Evolutionary conservation across 2,113 vertebrate genomes (phyloP).

Genomic region (Rhegmatorhina hoffmannsi): DNA sequence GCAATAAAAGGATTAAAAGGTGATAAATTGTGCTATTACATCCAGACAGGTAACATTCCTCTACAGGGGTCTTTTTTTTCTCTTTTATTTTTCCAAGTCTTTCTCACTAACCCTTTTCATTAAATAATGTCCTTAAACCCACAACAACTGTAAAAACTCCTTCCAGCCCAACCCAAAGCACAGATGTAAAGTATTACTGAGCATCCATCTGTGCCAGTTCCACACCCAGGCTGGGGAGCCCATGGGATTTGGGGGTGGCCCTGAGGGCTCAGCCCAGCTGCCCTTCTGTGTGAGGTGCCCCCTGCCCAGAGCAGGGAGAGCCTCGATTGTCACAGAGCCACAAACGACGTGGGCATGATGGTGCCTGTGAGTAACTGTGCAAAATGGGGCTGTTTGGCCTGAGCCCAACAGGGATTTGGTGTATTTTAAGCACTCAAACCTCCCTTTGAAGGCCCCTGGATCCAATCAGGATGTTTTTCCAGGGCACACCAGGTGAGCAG

Average conservation of each 20-base stretch:
- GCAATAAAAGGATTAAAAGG: not conserved
- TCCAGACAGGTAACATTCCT: not conserved
- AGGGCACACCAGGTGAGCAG: not conserved
- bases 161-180: fast-evolving
- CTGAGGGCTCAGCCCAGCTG: fast-evolving
- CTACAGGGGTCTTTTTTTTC: too few relatives aligned
- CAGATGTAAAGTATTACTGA: fast-evolving
- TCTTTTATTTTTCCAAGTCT: not conserved
- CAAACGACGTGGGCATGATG: fast-evolving
- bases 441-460: not conserved
- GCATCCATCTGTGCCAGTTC: fast-evolving
- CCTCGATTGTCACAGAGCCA: not conserved
- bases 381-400: not conserved
- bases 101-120: not conserved
- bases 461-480: not conserved
- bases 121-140: not conserved
- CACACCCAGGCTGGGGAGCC: fast-evolving
- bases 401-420: not conserved
- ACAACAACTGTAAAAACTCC: not conserved
- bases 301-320: fast-evolving
- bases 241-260: fast-evolving
- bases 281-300: not conserved
- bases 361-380: not conserved
- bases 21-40: not conserved
- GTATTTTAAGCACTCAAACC: not conserved